Conservation (phyloP, 1,140 invertebrate genomes). For the Drosophila ananassae region DNA sequence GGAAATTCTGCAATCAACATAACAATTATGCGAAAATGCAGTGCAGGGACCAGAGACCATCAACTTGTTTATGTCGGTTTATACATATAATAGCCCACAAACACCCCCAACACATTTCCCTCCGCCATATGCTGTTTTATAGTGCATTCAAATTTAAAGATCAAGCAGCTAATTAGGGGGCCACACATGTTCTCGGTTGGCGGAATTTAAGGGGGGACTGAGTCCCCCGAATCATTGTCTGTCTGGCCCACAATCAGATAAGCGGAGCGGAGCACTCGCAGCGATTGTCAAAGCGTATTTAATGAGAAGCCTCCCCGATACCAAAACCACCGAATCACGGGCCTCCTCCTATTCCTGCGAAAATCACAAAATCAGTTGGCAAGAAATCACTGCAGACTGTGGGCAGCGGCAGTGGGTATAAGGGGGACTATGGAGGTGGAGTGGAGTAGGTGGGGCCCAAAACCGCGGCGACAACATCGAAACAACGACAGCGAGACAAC, state of each 20-base stretch:
- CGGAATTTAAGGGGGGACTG: not conserved
- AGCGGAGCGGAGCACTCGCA: conserved; percentile 55
- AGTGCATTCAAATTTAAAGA: conserved; percentile 67
- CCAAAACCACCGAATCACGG: not conserved
- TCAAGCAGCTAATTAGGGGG: conserved; percentile 66
- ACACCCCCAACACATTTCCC: not conserved
- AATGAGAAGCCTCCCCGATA: conserved; percentile 52
- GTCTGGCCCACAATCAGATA: conserved; percentile 67
- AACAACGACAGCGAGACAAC: conserved; percentile 40
- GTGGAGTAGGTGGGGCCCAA: not conserved
- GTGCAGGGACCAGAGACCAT: not conserved
- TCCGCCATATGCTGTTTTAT: conserved; percentile 41
- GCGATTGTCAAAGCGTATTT: conserved; percentile 78
- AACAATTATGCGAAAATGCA: conserved; percentile 64
- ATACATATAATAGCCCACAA: not conserved
- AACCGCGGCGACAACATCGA: conserved; percentile 51
- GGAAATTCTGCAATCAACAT: conserved; percentile 77
- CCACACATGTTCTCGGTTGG: conserved; percentile 23
- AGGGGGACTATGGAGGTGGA: not conserved
- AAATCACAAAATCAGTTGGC: conserved; percentile 81
- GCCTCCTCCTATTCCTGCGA: conserved; percentile 51
- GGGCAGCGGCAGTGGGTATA: not conserved
- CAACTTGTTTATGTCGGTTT: conserved; percentile 9
- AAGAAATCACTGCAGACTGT: conserved; percentile 67
- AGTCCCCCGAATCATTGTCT: conserved; percentile 55